Conservation (phyloP, 2,888 invertebrate species). For the Caenorhabditis parvicauda region DNA sequence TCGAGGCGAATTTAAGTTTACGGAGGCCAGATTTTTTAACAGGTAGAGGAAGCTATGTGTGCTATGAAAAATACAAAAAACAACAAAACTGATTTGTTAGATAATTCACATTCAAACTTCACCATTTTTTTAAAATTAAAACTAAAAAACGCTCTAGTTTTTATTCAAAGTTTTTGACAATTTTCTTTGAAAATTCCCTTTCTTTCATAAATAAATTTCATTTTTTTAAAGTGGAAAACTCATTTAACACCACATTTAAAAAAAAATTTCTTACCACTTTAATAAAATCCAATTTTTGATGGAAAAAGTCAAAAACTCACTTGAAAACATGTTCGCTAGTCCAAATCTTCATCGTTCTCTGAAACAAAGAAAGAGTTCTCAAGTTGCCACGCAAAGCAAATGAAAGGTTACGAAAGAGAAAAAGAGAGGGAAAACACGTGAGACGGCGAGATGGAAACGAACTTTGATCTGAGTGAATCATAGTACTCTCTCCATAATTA, state of each 20-base stretch:
- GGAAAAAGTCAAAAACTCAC: constrained; percentile 38
- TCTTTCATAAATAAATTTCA: background rate
- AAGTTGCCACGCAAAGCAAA: background rate
- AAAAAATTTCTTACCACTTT: background rate
- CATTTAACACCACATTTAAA: background rate
- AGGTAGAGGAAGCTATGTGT: no score
- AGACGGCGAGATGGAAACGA: no score
- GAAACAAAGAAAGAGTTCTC: no score
- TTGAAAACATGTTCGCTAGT: constrained; percentile 57
- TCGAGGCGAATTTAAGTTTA: no score
- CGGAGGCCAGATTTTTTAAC: no score
- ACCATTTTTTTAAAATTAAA: constrained; percentile 2
- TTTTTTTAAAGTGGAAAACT: background rate
- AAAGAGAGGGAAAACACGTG: no score
- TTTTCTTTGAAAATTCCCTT: constrained; percentile 1
- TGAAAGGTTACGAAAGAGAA: background rate
- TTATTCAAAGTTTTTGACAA: background rate
- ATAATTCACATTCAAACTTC: background rate
- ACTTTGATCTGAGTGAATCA: no score
- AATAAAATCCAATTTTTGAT: background rate
- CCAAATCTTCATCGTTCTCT: constrained; percentile 56
- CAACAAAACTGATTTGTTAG: background rate
- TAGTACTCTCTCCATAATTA: no score
- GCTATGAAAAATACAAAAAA: background rate
- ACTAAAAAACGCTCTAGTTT: background rate